Conservation (phyloP, 2,797 vertebrate species). For the Acrossocheilus fasciatus region DNA sequence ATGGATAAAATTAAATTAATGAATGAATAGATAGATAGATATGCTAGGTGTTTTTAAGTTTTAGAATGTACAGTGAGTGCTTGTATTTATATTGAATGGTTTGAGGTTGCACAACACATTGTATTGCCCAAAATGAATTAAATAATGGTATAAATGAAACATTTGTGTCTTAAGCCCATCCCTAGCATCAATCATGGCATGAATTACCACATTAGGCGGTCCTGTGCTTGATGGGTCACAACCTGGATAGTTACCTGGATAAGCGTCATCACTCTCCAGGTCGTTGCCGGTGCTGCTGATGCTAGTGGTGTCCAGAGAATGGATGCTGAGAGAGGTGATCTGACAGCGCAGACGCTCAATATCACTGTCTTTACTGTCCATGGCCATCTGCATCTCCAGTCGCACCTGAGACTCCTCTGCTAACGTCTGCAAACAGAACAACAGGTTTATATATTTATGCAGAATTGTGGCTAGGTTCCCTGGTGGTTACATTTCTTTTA, state of each 20-base stretch:
- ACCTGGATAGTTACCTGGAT: constrained; percentile 84
- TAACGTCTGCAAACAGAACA: constrained; percentile 80
- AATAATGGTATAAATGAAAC: neutral
- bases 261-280: constrained; percentile 87
- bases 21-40: neutral
- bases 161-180: neutral
- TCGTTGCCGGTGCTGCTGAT: constrained; percentile 89
- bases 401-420: constrained; percentile 92
- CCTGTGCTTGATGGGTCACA: neutral
- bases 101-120: neutral
- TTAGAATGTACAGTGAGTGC: neutral
- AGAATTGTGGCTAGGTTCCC: neutral
- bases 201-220: neutral
- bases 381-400: constrained; percentile 93
- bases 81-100: neutral
- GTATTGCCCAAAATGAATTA: neutral
- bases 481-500: neutral
- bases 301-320: constrained; percentile 91
- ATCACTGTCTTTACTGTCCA: constrained; percentile 98
- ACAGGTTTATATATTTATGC: neutral
- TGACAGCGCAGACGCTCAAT: constrained; percentile 96
- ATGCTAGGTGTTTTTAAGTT: neutral
- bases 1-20: neutral
- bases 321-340: constrained; percentile 88
- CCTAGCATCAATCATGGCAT: neutral